Base-by-base conservation (phyloP, 2,888 invertebrate genomes). In the Timema podura region DNA sequence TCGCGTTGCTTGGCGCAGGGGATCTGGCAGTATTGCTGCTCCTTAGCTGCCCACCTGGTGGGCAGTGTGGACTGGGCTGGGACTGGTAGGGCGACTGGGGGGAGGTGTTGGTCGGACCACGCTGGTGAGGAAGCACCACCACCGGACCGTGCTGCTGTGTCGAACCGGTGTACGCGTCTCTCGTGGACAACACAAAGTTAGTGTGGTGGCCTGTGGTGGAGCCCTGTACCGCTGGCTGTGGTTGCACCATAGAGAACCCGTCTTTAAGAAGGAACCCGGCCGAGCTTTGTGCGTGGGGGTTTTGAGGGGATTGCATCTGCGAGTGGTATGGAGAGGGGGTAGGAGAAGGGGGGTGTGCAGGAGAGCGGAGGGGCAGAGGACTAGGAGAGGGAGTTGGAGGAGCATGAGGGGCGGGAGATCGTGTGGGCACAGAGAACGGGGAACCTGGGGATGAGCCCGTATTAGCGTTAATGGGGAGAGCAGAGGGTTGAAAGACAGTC, bases 351-450 rank as follows among this genome's bases (percentile, higher is more conserved):
- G 73, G 73, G 59, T 71, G 73, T 48, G 73, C 71, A 7, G 73
- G 73, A n/a, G 73, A 73, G 11, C 73, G 68, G 45, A 70, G 61
- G 15, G 73, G 73, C 11, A 71, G 57, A 10, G 73, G 73, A 67
- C 73, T 73, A n/a, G 73, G 73, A 16, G 73, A 71, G 48, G 73
- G 73, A 5, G 73, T 73, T 45, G 71, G 73, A n/a, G 73, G 73
- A n/a, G 71, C 73, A 65, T 73, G 73, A 13, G 71, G 73, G 13
- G 69, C 69, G 48, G 71, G 71, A 51, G 73, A 73, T 13, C 73
- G 49, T 48, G 70, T 68, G 59, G 71, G 73, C 16, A 71, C 66
- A 15, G 73, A 73, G 48, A 73, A 73, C 13, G 73, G 73, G 13
- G 73, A 73, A 9, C 70, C 73, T 45, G 73, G 73, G 45, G 68